These are phyloP conservation scores for Cheirogaleus major DNA, from an alignment of 2,797 vertebrate species.

Conservation along the genomic window DNA sequence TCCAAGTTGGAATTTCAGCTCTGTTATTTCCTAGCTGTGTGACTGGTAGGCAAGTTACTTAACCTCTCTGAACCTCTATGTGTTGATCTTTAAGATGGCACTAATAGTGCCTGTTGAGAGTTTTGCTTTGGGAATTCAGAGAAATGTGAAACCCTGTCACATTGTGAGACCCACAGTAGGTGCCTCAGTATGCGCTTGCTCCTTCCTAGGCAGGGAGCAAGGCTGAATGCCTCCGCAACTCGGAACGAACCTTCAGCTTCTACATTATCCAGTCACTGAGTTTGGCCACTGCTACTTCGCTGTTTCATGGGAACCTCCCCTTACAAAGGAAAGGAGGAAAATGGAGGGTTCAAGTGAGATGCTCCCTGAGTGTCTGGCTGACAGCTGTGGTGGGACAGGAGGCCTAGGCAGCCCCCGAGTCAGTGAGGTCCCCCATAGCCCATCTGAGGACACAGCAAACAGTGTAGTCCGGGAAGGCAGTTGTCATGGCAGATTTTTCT, in stretches of 20 bases:
- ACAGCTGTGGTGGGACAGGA: not conserved
- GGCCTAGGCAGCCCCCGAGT: not conserved
- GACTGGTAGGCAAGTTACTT: not conserved
- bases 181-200: not conserved
- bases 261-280: not conserved
- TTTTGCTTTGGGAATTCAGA: not conserved
- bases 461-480: not conserved
- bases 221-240: not conserved
- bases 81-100: not conserved
- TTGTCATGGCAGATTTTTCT: not conserved
- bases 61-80: not conserved
- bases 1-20: not conserved
- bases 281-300: not conserved
- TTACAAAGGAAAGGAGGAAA: not conserved
- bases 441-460: not conserved
- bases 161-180: not conserved
- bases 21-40: not conserved
- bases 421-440: not conserved
- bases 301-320: not conserved
- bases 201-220: not conserved
- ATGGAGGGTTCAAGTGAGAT: not conserved
- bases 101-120: not conserved
- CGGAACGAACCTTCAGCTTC: not conserved
- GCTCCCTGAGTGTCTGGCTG: not conserved
- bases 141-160: not conserved